Percentiles rank a stretch among this genome's conserved stretches.
Evolutionary conservation across 2,888 invertebrate species (phyloP).

Genomic region (Anthrax anthrax): DNA sequence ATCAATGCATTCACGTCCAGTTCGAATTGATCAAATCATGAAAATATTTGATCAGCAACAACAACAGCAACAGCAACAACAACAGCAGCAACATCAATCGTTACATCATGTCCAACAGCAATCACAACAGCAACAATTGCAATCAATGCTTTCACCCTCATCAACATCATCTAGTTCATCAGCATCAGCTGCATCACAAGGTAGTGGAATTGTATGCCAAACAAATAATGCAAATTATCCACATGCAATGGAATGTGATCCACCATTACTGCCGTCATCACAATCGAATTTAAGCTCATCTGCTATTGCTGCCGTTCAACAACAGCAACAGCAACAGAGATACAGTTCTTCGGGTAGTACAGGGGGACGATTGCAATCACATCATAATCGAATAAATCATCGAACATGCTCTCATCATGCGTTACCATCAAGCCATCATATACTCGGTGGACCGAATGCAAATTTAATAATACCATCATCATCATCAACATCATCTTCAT

Average conservation of each 20-base stretch:
- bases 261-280: slow-evolving; percentile 37
- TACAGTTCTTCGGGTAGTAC: slow-evolving; percentile 13
- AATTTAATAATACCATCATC: slow-evolving; percentile 8
- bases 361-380: slow-evolving; percentile 18
- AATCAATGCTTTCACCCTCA: slow-evolving; percentile 19
- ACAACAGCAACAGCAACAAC: slow-evolving; percentile 12
- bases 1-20: slow-evolving; percentile 14
- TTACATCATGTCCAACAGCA: slow-evolving; percentile 18
- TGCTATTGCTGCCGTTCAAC: slow-evolving; percentile 15
- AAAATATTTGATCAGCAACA: slow-evolving; percentile 17
- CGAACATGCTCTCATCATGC: slow-evolving; percentile 4
- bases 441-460: neutral
- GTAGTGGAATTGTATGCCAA: slow-evolving; percentile 7
- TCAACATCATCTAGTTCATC: slow-evolving; percentile 14
- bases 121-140: slow-evolving; percentile 20
- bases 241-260: slow-evolving; percentile 66
- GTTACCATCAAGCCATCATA: neutral
- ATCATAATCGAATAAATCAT: slow-evolving; percentile 11
- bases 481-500: slow-evolving; percentile 11
- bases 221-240: slow-evolving; percentile 26
- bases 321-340: slow-evolving; percentile 4
- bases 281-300: slow-evolving; percentile 1
- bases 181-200: slow-evolving; percentile 12
- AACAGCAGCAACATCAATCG: slow-evolving; percentile 13
- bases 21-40: slow-evolving; percentile 18